Evolutionary conservation across 2,113 vertebrate species (phyloP).

Genomic region (Chionomys nivalis): DNA sequence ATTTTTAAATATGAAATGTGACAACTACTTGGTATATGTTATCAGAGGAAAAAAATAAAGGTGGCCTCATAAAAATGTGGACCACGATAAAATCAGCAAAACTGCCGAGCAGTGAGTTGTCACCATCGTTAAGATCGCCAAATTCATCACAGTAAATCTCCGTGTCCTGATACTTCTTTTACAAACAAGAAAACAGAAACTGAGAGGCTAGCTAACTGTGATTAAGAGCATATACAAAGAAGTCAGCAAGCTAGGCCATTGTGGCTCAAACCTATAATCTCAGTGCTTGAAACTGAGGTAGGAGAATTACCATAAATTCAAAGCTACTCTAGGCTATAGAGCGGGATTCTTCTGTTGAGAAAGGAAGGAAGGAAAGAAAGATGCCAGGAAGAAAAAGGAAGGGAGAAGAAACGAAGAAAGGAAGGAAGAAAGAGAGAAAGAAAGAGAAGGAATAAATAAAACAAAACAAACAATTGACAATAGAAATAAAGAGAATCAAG

Average conservation of each 20-base stretch:
- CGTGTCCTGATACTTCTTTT: background rate
- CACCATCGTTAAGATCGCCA: background rate
- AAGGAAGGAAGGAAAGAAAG: background rate
- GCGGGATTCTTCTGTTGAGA: too few relatives aligned
- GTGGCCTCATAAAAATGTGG: slow-evolving; percentile 41
- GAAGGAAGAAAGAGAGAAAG: accelerated
- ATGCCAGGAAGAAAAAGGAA: too few relatives aligned
- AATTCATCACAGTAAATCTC: background rate
- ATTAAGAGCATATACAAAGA: background rate
- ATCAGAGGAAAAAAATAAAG: slow-evolving; percentile 59
- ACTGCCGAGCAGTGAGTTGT: background rate
- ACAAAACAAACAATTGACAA: background rate
- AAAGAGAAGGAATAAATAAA: background rate
- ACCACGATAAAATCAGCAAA: slow-evolving; percentile 35
- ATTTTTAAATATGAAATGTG: slow-evolving; percentile 67
- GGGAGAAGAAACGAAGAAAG: accelerated
- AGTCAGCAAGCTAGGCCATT: background rate
- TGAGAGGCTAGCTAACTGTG: slow-evolving; percentile 1
- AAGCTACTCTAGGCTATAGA: too few relatives aligned
- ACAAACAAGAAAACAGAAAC: slow-evolving; percentile 44
- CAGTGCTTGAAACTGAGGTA: background rate
- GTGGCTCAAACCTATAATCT: background rate
- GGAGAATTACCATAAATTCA: background rate
- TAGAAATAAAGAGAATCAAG: background rate
- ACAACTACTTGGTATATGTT: slow-evolving; percentile 43